These are phyloP conservation scores for Hyaena hyaena DNA, from an alignment of 2,113 vertebrate species.

Conservation along the genomic window DNA sequence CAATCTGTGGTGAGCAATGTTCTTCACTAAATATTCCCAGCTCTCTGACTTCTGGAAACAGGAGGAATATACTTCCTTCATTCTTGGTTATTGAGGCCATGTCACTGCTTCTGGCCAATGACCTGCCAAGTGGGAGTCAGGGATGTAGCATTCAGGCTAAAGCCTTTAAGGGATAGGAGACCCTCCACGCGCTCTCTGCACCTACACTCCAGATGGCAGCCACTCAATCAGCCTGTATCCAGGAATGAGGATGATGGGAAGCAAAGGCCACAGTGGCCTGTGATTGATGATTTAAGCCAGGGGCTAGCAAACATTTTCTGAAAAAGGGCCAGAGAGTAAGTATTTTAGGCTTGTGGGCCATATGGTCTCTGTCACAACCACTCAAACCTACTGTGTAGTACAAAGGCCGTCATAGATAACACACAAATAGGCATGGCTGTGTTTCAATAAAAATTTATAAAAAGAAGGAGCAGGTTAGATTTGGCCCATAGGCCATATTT, in stretches of 20 bases:
- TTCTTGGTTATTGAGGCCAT: background rate
- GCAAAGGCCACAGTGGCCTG: background rate
- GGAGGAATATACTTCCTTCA: background rate
- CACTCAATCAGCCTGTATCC: background rate
- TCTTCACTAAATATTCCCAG: background rate
- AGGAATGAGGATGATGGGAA: background rate
- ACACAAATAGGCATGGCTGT: background rate
- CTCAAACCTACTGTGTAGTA: background rate
- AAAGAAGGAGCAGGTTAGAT: background rate
- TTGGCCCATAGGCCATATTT: background rate
- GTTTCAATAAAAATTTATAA: conserved; percentile 7
- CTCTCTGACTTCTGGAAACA: background rate
- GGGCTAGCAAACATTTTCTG: background rate
- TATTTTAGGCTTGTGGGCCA: background rate
- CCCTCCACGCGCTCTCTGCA: conserved; percentile 24
- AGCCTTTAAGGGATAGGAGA: conserved; percentile 33
- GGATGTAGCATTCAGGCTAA: background rate
- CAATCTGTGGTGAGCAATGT: background rate
- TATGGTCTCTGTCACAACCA: background rate
- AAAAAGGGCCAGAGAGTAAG: conserved; percentile 3
- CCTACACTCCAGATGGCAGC: conserved; percentile 6
- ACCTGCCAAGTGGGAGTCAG: background rate
- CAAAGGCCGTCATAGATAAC: background rate
- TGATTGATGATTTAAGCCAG: background rate
- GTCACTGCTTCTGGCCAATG: background rate